Evolutionary conservation across 2,888 invertebrate genomes (phyloP).

Genomic region (Orthonevra nobilis): DNA sequence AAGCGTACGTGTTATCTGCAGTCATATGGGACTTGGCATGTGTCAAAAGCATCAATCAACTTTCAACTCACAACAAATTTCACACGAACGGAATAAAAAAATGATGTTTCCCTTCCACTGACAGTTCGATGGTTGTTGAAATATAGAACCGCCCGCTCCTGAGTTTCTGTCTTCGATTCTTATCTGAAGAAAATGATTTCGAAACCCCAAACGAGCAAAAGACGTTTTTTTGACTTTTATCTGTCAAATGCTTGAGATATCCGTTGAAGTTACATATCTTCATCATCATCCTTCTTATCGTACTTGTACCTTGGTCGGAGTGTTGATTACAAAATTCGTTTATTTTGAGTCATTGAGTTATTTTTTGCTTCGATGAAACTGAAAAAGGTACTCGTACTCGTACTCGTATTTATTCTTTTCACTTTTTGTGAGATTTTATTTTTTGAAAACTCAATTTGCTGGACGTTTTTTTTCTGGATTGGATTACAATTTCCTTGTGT

Average conservation of each 20-base stretch:
- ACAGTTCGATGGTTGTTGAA: slow-evolving; percentile 9
- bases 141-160: background rate
- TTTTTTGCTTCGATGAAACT: background rate
- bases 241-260: slow-evolving; percentile 1
- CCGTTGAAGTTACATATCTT: background rate
- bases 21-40: slow-evolving; percentile 16
- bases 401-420: no score
- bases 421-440: no score
- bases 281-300: background rate
- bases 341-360: background rate
- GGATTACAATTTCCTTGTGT: background rate
- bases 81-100: no score
- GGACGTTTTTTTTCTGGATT: background rate
- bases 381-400: background rate
- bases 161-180: no score
- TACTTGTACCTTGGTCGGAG: background rate
- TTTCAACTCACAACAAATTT: no score
- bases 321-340: slow-evolving; percentile 9
- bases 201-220: no score
- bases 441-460: slow-evolving; percentile 13
- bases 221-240: no score
- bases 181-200: no score
- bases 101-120: slow-evolving; percentile 1
- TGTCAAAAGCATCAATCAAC: slow-evolving; percentile 22
- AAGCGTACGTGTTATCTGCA: slow-evolving; percentile 9